Percentiles rank a stretch among this genome's conserved stretches.
Evolutionary conservation across 2,797 vertebrate genomes (phyloP).

Genomic region (Typhlichthys eigenmanni): DNA sequence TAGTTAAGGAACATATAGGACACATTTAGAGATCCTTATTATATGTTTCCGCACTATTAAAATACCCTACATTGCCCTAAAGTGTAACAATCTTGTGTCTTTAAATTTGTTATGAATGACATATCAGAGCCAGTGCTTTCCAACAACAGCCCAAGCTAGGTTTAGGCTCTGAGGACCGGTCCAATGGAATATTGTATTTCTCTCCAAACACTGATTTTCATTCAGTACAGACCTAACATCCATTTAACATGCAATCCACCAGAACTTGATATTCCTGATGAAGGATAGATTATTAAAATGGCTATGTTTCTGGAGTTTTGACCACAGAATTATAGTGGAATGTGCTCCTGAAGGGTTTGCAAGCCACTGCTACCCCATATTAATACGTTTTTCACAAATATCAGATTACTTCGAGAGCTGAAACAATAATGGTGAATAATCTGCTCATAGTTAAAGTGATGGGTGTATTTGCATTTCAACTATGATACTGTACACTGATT

Average conservation of each 20-base stretch:
- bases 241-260: conserved; percentile 36
- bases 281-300: conserved; percentile 56
- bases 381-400: conserved; percentile 39
- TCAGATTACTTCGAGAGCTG: conserved; percentile 10
- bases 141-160: conserved; percentile 25
- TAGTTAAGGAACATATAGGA: conserved; percentile 12
- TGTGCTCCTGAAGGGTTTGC: conserved; percentile 19
- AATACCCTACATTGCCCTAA: conserved; percentile 28
- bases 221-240: conserved; percentile 45
- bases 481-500: background rate
- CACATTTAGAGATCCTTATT: conserved; percentile 30
- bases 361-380: conserved; percentile 23
- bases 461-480: conserved; percentile 11
- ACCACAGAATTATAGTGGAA: conserved; percentile 27
- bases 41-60: conserved; percentile 35
- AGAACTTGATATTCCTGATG: conserved; percentile 48
- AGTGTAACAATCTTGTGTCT: conserved; percentile 40
- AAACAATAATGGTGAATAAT: conserved; percentile 14
- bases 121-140: conserved; percentile 30
- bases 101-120: conserved; percentile 22
- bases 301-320: conserved; percentile 37
- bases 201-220: conserved; percentile 49
- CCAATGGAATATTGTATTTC: conserved; percentile 50
- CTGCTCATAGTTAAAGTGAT: background rate
- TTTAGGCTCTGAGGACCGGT: conserved; percentile 34